Evolutionary conservation across 1,140 invertebrate species (phyloP).

Genomic region (Musca vetustissima): DNA sequence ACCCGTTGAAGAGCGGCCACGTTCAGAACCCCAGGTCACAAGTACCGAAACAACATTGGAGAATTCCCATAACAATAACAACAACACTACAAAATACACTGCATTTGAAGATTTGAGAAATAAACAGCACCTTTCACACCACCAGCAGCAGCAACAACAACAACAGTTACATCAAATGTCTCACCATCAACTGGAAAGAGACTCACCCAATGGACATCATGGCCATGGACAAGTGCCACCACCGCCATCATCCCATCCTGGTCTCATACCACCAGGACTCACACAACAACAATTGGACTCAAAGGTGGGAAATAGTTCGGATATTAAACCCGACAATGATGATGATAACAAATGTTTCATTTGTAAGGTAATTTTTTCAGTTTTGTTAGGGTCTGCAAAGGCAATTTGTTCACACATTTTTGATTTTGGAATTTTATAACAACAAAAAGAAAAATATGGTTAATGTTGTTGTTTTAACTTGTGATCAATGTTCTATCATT

Average conservation of each 20-base stretch:
- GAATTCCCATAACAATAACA: slow-evolving; percentile 44
- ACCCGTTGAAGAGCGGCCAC: slow-evolving; percentile 46
- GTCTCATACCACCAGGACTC: slow-evolving; percentile 43
- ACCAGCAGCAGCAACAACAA: slow-evolving; percentile 30
- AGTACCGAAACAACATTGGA: slow-evolving; percentile 49
- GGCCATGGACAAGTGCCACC: slow-evolving; percentile 31
- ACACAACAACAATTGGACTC: slow-evolving; percentile 52
- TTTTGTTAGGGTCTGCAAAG: not conserved
- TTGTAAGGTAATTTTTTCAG: slow-evolving; percentile 54
- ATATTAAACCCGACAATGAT: slow-evolving; percentile 51
- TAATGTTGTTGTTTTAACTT: not conserved
- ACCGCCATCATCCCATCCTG: not conserved
- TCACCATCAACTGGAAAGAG: slow-evolving; percentile 28
- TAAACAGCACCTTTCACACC: not conserved
- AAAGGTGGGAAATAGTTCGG: slow-evolving; percentile 56
- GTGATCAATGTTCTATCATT: slow-evolving; percentile 32
- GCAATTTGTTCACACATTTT: not conserved
- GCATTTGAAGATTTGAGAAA: slow-evolving; percentile 40
- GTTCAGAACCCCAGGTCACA: slow-evolving; percentile 52
- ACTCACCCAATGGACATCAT: slow-evolving; percentile 38
- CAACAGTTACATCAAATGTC: slow-evolving; percentile 28
- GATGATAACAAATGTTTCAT: slow-evolving; percentile 57
- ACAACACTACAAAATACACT: slow-evolving; percentile 44
- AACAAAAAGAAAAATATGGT: not conserved
- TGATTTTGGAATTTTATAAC: slow-evolving; percentile 1